Evolutionary conservation across 2,888 invertebrate genomes (phyloP), one percentile per base, ranked within the genome.

Genomic region (Lepidochrysops patricia): DNA sequence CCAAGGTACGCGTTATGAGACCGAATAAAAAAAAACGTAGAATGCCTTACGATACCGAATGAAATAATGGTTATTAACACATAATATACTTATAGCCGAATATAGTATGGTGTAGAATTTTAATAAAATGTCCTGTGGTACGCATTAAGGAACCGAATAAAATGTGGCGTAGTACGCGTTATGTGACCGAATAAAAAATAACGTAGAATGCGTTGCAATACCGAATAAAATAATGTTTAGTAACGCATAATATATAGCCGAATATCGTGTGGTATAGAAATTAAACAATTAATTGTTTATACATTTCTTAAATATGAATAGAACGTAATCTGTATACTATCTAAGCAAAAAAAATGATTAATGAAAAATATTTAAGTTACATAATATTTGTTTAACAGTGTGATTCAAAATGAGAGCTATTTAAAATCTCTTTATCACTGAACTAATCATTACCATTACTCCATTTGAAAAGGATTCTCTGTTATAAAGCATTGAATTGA

Each of bases 401-500:
- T 19, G 23, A 43, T 4, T 37, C 15, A 37, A 15, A 37, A 13
- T 15, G 13, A 35, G 13, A 13, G 9, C 35, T 43, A 9, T 43
- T 43, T 19, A 23, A 43, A 19, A 9, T 43, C 13, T 12, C 19
- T 19, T 1, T 43, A 9, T 43, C 37, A 43, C 37, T n/a, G 13
- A 50, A 25, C n/a, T 26, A 50, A 50, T 26, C 4, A 29, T 7
- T 13, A 26, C 25, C 25, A 26, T 50, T 13, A 26, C n/a, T 50
- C 26, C 50, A 5, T 50, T 25, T 26, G 13, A n/a, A 26, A 49
- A 26, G 13, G 2, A 5, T 23, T 43, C 19, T 43, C 43, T 43
- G 43, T 43, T 43, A 19, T 43, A 50, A 27, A 57, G 58, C 32
- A 27, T 48, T 59, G 25, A 52, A 52, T 34, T 59, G 12, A 19